Conservation (phyloP, 1,140 invertebrate genomes). For the Rhyacophila brunnea region DNA sequence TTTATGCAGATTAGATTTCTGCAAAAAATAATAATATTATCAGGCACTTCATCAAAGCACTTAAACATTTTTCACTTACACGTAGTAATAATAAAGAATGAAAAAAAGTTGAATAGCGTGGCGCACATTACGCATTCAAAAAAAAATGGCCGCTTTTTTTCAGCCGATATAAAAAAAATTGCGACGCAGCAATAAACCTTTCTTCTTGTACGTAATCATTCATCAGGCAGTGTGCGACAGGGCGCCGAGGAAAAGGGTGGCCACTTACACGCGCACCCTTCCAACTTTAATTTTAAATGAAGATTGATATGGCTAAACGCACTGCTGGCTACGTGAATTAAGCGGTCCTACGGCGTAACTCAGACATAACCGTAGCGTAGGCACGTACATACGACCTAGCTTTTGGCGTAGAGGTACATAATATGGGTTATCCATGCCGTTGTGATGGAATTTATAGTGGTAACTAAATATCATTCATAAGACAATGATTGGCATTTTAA, state of each 20-base stretch:
- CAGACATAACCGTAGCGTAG: not conserved
- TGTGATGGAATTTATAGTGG: slow-evolving; percentile 3
- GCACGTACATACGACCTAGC: not conserved
- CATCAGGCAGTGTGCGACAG: slow-evolving; percentile 11
- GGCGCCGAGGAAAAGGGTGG: slow-evolving; percentile 9
- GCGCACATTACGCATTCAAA: too few relatives aligned
- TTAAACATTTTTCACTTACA: too few relatives aligned
- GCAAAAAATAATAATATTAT: too few relatives aligned
- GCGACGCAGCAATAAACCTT: slow-evolving; percentile 20
- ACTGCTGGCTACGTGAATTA: slow-evolving; percentile 24
- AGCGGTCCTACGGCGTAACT: slow-evolving; percentile 9
- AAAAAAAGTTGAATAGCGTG: too few relatives aligned
- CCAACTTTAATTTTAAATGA: slow-evolving; percentile 29
- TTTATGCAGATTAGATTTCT: too few relatives aligned
- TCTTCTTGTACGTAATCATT: slow-evolving; percentile 13
- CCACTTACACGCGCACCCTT: slow-evolving; percentile 9
- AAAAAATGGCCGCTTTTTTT: slow-evolving; percentile 1
- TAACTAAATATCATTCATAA: slow-evolving; percentile 8
- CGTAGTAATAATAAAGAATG: too few relatives aligned
- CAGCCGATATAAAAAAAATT: slow-evolving; percentile 23
- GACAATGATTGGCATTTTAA: too few relatives aligned
- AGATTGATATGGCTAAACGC: slow-evolving; percentile 29
- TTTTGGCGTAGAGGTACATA: slow-evolving; percentile 5
- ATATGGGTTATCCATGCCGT: slow-evolving; percentile 6
- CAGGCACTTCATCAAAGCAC: too few relatives aligned